Base-by-base conservation (phyloP, 2,797 vertebrate species). In the Semaprochilodus insignis region DNA sequence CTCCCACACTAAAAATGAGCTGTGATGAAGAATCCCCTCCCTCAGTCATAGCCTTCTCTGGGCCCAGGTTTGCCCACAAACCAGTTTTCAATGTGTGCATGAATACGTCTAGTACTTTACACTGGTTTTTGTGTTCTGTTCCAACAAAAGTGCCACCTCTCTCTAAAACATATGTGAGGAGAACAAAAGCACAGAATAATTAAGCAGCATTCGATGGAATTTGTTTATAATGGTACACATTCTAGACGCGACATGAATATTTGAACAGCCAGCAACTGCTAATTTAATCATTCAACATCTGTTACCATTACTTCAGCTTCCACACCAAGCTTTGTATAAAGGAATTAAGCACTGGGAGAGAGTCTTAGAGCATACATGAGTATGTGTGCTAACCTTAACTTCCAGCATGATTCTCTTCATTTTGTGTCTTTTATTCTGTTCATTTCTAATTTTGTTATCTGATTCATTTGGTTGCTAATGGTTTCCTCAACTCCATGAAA, bases 271-370 rank as follows among this genome's bases (percentile, higher is more conserved):
- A 80, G 85, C 80, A 60, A 88, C 80, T 87, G 85, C 81, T 88
- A 85, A 88, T 90, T 86, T 88, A 89, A 87, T 90, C 86, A 88
- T 85, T 84, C 86, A 87, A 85, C 87, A 90, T 88, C 88, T 90
- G 88, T 84, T 87, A 63, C 62, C 51, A 72, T 87, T 90, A 71
- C 77, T 83, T 82, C 34, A 62, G 83, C 81, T 85, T 87, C 81
- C 84, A 83, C 81, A 83, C 75, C 73, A 59, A 81, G 77, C 85
- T 79, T 80, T 77, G 80, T 78, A 52, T 65, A 52, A 81, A 82
- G 76, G 70, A 83, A 77, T 48, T 75, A 81, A 79, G 52, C 34
- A 83, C 25, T 69, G 36, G 60, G 80, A 81, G 71, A 83, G 77
- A 83, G 75, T 59, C 36, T 77, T 65, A 78, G 21, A 44, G 48